Evolutionary conservation across 2,888 invertebrate species (phyloP), one percentile per base, ranked within the genome.

Genomic region (Phasia obesa): DNA sequence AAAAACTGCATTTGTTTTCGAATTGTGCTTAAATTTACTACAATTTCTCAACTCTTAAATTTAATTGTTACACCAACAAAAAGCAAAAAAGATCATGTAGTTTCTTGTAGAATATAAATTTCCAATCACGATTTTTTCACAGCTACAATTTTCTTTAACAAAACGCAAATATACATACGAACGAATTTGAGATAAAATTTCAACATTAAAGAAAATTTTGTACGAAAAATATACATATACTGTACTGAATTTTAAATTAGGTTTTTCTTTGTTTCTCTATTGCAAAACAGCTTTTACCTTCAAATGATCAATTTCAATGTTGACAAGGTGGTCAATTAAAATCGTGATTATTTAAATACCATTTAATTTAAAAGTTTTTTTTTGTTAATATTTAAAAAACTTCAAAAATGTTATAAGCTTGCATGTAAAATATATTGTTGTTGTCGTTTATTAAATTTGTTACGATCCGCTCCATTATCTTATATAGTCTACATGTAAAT

Each of bases 291-390:
- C 67, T 67, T 44, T 51, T 60, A 71, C 74, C 82, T 83, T 78
- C 78, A 78, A 70, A 75, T 65, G 78, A 83, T 78, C 82, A 83
- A 83, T 78, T 78, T 70, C 82, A 83, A 78, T 83, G 78, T 71
- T 83, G 82, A 78, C 82, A 79, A 75, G 78, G 65, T 83, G 74
- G 82, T 83, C 79, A 83, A 83, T 83, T 83, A 83, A 83, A 83
- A 79, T 83, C 82, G 82, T 83, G 82, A 79, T 83, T 70, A 75
- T 60, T 65, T 71, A 76, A 83, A n/a, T 71, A 83, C 78, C 55
- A 71, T 83, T 83, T 83, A 78, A 83, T 78, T 75, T 65, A 78
- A 53, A 59, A 75, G 65, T n/a, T n/a, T n/a, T n/a, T 51, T 44
- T 57, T 21, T 49, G 27, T 6, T 5, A 27, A 27, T 27, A 27